Evolutionary conservation across 2,113 vertebrate species (phyloP), one percentile per base, ranked within the genome.

Genomic region (Cephalopterus ornatus): DNA sequence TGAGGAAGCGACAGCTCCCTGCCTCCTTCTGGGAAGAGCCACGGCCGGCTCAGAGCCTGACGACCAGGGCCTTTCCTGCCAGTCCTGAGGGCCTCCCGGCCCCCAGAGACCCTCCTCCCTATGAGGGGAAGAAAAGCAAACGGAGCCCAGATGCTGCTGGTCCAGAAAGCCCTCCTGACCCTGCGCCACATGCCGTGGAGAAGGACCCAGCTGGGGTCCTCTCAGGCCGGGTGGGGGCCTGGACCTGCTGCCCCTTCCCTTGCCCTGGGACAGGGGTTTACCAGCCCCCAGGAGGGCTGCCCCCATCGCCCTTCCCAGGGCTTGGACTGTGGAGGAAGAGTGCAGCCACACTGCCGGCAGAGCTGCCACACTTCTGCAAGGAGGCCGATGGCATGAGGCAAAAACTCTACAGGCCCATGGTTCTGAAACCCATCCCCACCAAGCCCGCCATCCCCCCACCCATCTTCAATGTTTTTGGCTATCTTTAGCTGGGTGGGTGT

Each of bases 21-120:
- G 99, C 99, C 12, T 99, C 99, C 20, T 99, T 99, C 94, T 99
- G 99, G 99, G 98, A 99, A 97, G 99, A 99, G 95, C 99, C 99
- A 1, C 97, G 98, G 88, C 97, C 99, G 4, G 85, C 97, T 56
- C 98, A 98, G 68, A 98, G 92, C 82, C 94, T 97, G 62, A 68
- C 67, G 0, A 50, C 66, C 39, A 81, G 93, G 88, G 88, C 89
- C 71, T 97, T 95, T 96, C 50, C 98, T 66, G 5, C 92, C 33
- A 39, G 96, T 94, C 71, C 85, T 8, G 95, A 98, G 88, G 95
- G 98, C 53, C 97, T 92, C 30, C 91, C 80, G 1, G 92, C 82
- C 14, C 76, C 93, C 23, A 88, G 96, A 58, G 97, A 96, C 68
- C 88, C 89, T 71, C 78, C 83, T 84, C 58, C 74, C 37, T 97